Conservation (phyloP, 92 coral and sea anemone genomes). For the Diadumene lineata region DNA sequence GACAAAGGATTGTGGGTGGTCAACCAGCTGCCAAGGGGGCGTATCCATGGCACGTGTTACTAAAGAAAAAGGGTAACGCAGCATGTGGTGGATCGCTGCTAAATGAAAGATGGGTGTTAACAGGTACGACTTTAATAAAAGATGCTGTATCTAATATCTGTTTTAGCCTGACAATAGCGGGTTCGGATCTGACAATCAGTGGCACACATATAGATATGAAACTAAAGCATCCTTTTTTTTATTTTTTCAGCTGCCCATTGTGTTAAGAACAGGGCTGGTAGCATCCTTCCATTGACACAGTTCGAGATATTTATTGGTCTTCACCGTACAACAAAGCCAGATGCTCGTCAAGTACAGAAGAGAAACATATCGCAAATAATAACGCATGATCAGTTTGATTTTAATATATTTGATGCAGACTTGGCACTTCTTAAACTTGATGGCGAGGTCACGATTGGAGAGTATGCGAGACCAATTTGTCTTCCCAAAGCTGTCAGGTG, state of each 20-base stretch:
- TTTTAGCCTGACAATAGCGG: no score
- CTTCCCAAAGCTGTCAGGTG: slow-evolving; percentile 76
- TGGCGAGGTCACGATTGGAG: slow-evolving; percentile 66
- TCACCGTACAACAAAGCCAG: slow-evolving; percentile 43
- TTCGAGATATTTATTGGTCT: slow-evolving; percentile 75
- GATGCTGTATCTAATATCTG: no score
- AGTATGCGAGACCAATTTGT: slow-evolving; percentile 81
- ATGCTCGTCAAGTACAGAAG: slow-evolving; percentile 78
- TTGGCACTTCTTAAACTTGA: slow-evolving; percentile 82
- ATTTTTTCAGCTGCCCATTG: slow-evolving; percentile 87
- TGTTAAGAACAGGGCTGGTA: slow-evolving; percentile 53
- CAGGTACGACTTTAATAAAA: slow-evolving; percentile 49
- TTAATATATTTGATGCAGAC: slow-evolving; percentile 72
- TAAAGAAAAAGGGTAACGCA: slow-evolving; percentile 54
- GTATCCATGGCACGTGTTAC: slow-evolving; percentile 94
- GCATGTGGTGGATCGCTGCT: slow-evolving; percentile 87
- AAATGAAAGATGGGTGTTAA: slow-evolving; percentile 85
- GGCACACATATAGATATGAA: neutral
- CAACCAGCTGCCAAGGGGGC: slow-evolving; percentile 79
- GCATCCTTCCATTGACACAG: slow-evolving; percentile 19
- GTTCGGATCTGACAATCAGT: no score
- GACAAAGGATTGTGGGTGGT: slow-evolving; percentile 89
- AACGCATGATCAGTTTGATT: slow-evolving; percentile 66
- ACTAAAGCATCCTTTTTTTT: neutral
- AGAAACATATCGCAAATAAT: slow-evolving; percentile 67